Evolutionary conservation across 2,888 invertebrate species (phyloP), one percentile per base, ranked within the genome.

Genomic region (Synanthedon tipuliformis): DNA sequence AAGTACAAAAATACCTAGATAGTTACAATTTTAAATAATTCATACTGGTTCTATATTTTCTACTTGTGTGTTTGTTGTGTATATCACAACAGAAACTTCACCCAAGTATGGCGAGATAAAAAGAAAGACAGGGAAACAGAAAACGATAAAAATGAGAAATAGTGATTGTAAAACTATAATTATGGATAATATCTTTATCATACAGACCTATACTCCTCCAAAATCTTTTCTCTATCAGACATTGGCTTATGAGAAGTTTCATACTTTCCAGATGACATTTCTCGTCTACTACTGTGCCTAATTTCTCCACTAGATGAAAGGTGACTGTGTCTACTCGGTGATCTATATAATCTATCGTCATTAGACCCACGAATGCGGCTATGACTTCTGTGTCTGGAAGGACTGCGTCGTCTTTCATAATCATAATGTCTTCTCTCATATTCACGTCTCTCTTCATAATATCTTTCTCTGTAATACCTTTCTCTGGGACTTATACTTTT

Each of bases 221-320:
- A 69, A 57, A 87, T 87, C 62, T 81, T 87, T 57, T 85, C 84
- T 50, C 87, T 69, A 52, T 86, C 87, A 27, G 78, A 73, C 61
- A 82, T 57, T 52, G 78, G 74, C 58, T 73, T 83, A 12, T 63
- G 58, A 18, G 68, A 50, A 10, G 59, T 56, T 45, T 65, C 68
- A 53, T 54, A 57, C 53, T 63, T 63, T 2, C 58, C 53, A 45
- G 68, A 64, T 40, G 75, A 73, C 11, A 55, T 18, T 4, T 74
- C 73, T 45, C 68, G 62, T 11, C 61, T 58, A 23, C 57, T 63
- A 53, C 72, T 73, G 1, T 53, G 60, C 4, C 63, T 59, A 18
- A 54, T 56, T 1, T 67, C 70, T 53, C 69, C 65, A 10, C 60
- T 56, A 1, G 66, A 62, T 23, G 71, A 66, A 53, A 57, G 57